These are phyloP conservation scores for Brachylomia viminalis DNA, from an alignment of 2,888 invertebrate genomes.

Conservation along the genomic window DNA sequence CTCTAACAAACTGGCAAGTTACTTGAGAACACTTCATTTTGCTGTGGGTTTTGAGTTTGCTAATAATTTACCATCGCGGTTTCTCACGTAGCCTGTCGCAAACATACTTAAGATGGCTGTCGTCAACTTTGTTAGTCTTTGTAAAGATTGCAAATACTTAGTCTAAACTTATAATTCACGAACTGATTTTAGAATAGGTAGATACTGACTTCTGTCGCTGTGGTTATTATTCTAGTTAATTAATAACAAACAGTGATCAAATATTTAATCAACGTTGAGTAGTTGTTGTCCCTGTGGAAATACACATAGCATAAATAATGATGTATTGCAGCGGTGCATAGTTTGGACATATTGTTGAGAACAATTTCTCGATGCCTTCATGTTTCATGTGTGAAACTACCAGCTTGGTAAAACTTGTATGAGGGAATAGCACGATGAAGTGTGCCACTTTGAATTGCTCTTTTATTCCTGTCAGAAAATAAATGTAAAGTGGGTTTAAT, in stretches of 20 bases:
- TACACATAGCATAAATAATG: constrained; percentile 1
- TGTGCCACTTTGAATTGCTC: constrained; percentile 1
- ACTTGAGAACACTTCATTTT: constrained; percentile 37
- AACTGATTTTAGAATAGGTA: neutral
- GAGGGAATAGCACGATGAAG: neutral
- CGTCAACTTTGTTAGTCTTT: neutral
- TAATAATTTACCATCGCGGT: constrained; percentile 36
- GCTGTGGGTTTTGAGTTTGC: constrained; percentile 42
- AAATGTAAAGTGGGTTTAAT: constrained; percentile 23
- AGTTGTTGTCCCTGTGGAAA: constrained; percentile 8
- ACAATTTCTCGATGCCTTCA: neutral
- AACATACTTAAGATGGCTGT: constrained; percentile 4
- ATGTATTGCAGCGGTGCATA: constrained; percentile 4
- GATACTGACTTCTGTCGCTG: neutral
- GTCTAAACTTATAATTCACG: neutral
- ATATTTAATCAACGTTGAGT: constrained; percentile 7
- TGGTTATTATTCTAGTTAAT: neutral
- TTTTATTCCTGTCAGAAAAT: constrained; percentile 19
- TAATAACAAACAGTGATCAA: neutral
- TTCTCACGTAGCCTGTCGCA: constrained; percentile 42
- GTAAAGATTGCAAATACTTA: neutral
- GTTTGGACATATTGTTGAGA: constrained; percentile 6
- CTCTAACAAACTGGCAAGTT: constrained; percentile 35
- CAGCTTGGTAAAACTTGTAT: neutral
- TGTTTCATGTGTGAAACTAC: neutral